Evolutionary conservation across 1,140 invertebrate species (phyloP).

Genomic region (Globodera ellingtonae): DNA sequence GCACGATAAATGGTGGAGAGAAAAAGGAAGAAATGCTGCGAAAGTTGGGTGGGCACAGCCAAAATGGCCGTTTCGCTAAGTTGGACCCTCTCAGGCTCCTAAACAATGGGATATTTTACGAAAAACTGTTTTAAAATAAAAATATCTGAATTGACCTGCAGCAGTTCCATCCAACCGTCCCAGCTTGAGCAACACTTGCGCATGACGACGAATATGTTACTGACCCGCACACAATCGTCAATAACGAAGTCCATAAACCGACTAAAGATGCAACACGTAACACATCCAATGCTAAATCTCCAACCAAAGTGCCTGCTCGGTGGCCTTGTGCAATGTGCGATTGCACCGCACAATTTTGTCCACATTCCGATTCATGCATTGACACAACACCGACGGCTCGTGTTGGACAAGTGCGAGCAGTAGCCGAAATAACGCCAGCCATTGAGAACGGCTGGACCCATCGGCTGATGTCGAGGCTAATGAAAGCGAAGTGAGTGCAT

Average conservation of each 20-base stretch:
- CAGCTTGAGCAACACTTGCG: constrained; percentile 23
- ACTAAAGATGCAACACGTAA: constrained; percentile 33
- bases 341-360: constrained; percentile 45
- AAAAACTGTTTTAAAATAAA: too few relatives aligned
- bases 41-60: constrained; percentile 39
- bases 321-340: constrained; percentile 42
- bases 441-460: constrained; percentile 23
- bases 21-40: constrained; percentile 41
- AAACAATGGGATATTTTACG: not conserved
- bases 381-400: constrained; percentile 48
- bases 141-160: constrained; percentile 22
- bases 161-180: constrained; percentile 46
- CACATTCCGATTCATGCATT: constrained; percentile 45
- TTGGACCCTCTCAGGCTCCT: constrained; percentile 33
- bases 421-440: constrained; percentile 43
- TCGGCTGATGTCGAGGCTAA: not conserved
- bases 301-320: constrained; percentile 49
- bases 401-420: constrained; percentile 52
- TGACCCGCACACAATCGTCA: constrained; percentile 35
- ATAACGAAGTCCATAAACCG: constrained; percentile 49
- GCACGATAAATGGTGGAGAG: constrained; percentile 44
- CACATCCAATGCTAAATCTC: constrained; percentile 9
- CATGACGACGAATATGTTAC: constrained; percentile 19
- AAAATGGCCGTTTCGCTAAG: constrained; percentile 20
- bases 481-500: not conserved